These are phyloP conservation scores for Thera britannica DNA, from an alignment of 2,888 invertebrate genomes.

Conservation along the genomic window DNA sequence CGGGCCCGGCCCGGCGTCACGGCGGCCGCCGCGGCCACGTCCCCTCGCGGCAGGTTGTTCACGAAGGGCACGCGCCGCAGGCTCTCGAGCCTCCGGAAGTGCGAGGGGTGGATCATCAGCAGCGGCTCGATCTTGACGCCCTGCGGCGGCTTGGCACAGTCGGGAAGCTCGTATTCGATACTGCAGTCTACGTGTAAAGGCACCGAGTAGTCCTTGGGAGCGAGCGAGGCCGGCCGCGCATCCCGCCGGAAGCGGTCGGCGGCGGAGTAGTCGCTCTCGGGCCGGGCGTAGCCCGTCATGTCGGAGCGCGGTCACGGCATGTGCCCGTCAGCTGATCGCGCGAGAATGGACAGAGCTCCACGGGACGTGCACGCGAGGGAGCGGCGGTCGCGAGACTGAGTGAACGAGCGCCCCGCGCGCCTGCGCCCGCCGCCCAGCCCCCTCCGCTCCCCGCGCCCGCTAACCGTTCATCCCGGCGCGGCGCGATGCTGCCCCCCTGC, in stretches of 20 bases:
- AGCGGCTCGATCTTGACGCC: conserved; percentile 93
- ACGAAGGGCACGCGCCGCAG: conserved; percentile 93
- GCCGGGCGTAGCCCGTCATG: conserved; percentile 83
- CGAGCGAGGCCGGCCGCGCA: conserved; percentile 78
- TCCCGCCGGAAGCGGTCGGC: conserved; percentile 78
- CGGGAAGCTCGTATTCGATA: conserved; percentile 95
- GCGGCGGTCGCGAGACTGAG: conserved; percentile 73
- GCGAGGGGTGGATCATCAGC: conserved; percentile 95
- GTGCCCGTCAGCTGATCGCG: conserved; percentile 79
- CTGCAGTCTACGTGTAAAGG: conserved; percentile 96
- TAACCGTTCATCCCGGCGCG: conserved; percentile 50
- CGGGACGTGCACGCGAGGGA: conserved; percentile 67
- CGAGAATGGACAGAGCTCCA: conserved; percentile 48
- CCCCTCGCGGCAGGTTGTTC: conserved; percentile 88
- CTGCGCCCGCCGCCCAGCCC: conserved; percentile 45
- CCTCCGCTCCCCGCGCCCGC: conserved; percentile 40
- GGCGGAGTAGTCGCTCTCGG: conserved; percentile 79
- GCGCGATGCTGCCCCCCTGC: conserved; percentile 46
- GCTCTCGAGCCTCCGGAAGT: conserved; percentile 94
- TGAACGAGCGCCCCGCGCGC: conserved; percentile 50
- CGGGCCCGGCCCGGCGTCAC: conserved; percentile 55
- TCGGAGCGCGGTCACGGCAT: conserved; percentile 80
- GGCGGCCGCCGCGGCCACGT: conserved; percentile 57
- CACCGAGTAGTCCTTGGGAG: conserved; percentile 92
- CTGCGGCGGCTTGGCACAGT: conserved; percentile 94